Evolutionary conservation across 2,888 invertebrate species (phyloP), one percentile per base, ranked within the genome.

Genomic region (Frankliniella fusca): DNA sequence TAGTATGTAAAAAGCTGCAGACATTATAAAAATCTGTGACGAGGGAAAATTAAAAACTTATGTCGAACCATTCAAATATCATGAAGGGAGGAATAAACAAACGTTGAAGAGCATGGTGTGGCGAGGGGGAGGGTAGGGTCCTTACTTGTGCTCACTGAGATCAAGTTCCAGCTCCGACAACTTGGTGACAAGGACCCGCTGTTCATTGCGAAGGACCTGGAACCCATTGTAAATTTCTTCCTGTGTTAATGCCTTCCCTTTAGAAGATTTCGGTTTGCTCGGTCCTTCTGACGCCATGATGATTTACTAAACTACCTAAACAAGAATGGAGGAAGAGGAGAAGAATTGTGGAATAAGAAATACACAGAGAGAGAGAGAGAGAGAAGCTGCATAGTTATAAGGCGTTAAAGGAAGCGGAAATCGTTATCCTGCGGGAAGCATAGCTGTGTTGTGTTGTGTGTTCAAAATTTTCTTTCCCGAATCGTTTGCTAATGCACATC

Each of bases 101-200:
- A 54, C 7, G 18, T 54, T 20, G 23, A 27, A 12, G 70, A 23
- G 70, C 70, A 76, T 76, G 70, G 70, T 27, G 70, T 12, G 11
- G 12, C 7, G n/a, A 7, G 15, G n/a, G 18, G 8, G 0, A 61
- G 23, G 23, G 0, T 76, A 27, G 12, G 12, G 27, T 9, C 88
- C 90, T 90, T 90, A 98, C 98, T 95, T 97, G 91, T 98, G 98
- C 89, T 99, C 98, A 88, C 96, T 97, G 84, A 96, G 91, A 88
- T 99, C 98, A 91, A 94, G 92, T 90, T 98, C 97, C 86, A 98
- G 90, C 89, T 98, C 97, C 0, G 95, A 93, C 84, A 98, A 91
- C 91, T 97, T 98, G 85, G 92, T 93, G 49, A 95, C 95, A 86
- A 97, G 89, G 86, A 92, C 92, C 86, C 97, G 91, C 89, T 98